Conservation (phyloP, 2,113 vertebrate species). For the Progne subis region DNA sequence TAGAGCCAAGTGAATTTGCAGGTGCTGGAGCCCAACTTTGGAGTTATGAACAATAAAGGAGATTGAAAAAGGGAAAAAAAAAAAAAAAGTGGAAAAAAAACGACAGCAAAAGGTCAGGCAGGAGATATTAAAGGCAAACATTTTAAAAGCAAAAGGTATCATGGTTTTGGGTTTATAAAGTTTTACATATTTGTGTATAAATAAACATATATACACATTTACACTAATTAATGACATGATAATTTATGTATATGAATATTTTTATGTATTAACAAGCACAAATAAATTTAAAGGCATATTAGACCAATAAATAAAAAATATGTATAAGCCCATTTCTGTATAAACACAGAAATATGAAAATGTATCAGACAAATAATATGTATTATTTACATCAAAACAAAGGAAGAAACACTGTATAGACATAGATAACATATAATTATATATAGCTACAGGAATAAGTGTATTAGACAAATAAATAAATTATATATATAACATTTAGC, state of each 20-base stretch:
- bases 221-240: rapidly evolving
- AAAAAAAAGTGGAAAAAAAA: neutral
- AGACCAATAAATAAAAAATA: neutral
- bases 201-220: neutral
- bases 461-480: neutral
- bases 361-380: neutral
- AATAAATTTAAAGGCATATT: neutral
- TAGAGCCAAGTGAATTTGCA: neutral
- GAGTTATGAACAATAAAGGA: conserved; percentile 39
- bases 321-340: neutral
- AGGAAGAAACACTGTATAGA: neutral
- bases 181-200: neutral
- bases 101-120: conserved; percentile 24
- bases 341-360: neutral
- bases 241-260: neutral
- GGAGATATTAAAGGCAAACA: conserved; percentile 59
- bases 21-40: neutral
- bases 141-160: neutral
- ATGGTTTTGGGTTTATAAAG: neutral
- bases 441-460: neutral
- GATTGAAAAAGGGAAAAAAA: neutral
- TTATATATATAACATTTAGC: neutral
- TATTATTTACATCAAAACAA: neutral
- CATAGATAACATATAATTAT: neutral
- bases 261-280: neutral